Evolutionary conservation across 1,140 invertebrate genomes (phyloP), one percentile per base, ranked within the genome.

Genomic region (Lucilia cuprina): DNA sequence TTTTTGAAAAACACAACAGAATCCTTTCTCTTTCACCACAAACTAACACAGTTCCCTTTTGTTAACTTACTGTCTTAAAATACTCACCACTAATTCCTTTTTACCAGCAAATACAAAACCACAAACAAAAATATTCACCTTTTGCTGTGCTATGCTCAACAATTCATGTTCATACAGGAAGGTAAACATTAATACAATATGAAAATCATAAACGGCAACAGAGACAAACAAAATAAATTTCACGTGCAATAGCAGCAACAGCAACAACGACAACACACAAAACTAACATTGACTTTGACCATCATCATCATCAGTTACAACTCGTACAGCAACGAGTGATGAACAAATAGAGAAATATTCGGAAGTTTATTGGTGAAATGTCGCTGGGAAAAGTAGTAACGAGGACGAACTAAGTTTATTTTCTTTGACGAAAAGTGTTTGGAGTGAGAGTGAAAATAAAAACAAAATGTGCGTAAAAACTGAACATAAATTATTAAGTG

Each of bases 251-350:
- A 8, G 35, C 35, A 41, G 35, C 35, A 41, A n/a, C n/a, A n/a
- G n/a, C n/a, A 35, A 4, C 25, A 78, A 47, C 75, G 47, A 78
- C 25, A 75, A 78, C n/a, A 78, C 19, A 35, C 25, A 30, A 55
- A 74, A 84, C 55, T 82, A 82, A 50, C 83, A 85, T 85, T 85
- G 84, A 85, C 84, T 83, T 83, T 85, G 84, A 85, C 84, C 84
- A 82, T 84, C 82, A 65, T 21, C 55, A 55, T 55, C 83, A 77
- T 84, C 49, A 83, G 84, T 85, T 83, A 80, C 82, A 82, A 50
- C 84, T 85, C 84, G 84, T 83, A 83, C 84, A 84, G 84, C 84
- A 85, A 83, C 84, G 82, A 83, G 84, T 85, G 55, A 83, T 75
- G 84, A 80, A 80, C 82, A 34, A 49, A 80, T 35, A 75, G 30